Evolutionary conservation across 2,113 vertebrate genomes (phyloP).

Genomic region (Cairina moschata): DNA sequence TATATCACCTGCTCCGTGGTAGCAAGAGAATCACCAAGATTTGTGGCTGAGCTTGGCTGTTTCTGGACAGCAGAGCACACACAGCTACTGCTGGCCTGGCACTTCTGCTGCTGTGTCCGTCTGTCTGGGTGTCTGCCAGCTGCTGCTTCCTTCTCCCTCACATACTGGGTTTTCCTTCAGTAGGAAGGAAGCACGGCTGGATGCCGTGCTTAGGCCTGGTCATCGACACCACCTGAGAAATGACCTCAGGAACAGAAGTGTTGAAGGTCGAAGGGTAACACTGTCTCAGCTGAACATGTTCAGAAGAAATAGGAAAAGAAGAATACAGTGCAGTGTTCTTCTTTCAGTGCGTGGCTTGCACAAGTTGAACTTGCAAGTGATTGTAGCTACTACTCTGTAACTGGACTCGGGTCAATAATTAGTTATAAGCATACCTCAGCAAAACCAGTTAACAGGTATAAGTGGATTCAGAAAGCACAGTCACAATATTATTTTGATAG

Average conservation of each 20-base stretch:
- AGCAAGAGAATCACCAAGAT: neutral
- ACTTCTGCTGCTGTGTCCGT: neutral
- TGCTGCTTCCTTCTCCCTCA: neutral
- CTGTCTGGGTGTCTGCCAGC: neutral
- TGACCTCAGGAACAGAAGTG: neutral
- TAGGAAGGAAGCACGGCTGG: rapidly evolving
- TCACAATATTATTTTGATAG: neutral
- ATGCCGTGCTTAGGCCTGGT: too few species aligned
- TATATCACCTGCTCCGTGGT: neutral
- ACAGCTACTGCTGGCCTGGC: neutral
- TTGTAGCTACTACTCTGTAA: neutral
- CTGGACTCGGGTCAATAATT: neutral
- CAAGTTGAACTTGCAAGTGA: neutral
- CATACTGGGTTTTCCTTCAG: neutral
- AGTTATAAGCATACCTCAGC: neutral
- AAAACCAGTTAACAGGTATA: neutral
- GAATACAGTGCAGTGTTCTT: neutral
- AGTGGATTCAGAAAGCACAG: neutral
- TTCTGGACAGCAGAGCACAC: neutral
- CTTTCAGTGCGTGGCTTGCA: too few species aligned
- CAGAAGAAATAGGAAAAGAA: neutral
- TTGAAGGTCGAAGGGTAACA: rapidly evolving
- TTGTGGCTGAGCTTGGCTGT: neutral
- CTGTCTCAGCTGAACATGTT: rapidly evolving
- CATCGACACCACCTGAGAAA: neutral